Conservation (phyloP, 23 tunicate species). For the Ascidia mentula region DNA sequence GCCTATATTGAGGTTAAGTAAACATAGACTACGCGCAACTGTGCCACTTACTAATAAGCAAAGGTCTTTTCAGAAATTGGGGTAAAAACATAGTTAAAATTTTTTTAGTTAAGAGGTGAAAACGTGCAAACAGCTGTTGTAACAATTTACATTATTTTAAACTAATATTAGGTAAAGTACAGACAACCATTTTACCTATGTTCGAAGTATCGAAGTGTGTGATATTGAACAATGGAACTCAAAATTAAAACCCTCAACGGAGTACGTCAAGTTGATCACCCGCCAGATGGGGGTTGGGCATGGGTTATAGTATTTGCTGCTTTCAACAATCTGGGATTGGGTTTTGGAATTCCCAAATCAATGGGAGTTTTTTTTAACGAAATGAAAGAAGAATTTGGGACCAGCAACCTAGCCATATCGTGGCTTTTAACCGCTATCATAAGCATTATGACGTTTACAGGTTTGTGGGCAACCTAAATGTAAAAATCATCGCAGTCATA, state of each 20-base stretch:
- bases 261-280: not conserved
- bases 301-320: conserved; percentile 51
- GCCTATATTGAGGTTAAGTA: no score
- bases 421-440: conserved; percentile 29
- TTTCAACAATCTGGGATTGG: conserved; percentile 24
- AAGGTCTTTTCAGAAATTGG: no score
- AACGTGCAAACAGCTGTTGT: no score
- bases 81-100: no score
- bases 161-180: no score
- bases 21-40: no score
- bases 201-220: no score
- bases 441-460: conserved; percentile 32
- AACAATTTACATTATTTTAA: no score
- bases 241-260: not conserved
- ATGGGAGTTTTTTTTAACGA: conserved; percentile 52
- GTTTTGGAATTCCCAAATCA: conserved; percentile 28
- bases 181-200: no score
- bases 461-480: not conserved
- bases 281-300: conserved; percentile 76
- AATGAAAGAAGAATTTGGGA: conserved; percentile 37
- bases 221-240: not conserved
- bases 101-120: no score
- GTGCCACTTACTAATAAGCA: no score
- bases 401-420: conserved; percentile 48
- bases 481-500: not conserved